phyloP scores from a whole-genome alignment of 2,113 vertebrate genomes.

The Ptilorrhoa leucosticta region DNA sequence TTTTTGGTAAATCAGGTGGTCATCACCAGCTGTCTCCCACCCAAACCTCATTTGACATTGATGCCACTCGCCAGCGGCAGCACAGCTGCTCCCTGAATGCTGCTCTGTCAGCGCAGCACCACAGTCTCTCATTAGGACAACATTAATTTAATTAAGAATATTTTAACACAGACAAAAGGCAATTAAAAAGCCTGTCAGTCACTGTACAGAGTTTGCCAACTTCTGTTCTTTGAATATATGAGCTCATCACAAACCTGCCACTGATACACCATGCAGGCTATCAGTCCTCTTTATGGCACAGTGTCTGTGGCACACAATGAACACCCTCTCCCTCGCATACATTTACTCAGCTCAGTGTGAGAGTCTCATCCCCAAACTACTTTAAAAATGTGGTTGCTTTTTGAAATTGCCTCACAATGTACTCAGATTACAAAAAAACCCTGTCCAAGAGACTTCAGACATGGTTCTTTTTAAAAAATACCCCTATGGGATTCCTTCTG shows the following conservation, averaged over 20 bases:
- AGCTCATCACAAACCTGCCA: background rate
- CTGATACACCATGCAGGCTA: background rate
- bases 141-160: background rate
- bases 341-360: background rate
- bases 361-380: background rate
- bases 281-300: background rate
- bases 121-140: background rate
- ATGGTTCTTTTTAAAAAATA: background rate
- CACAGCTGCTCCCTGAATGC: fast-evolving
- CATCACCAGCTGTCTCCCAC: background rate
- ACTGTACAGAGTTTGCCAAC: background rate
- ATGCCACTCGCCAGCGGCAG: background rate
- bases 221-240: background rate
- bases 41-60: background rate
- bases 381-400: background rate
- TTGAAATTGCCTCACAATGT: background rate
- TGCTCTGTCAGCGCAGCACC: background rate
- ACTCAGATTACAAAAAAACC: background rate
- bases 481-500: background rate
- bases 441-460: background rate
- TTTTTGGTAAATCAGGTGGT: background rate
- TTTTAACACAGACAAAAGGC: background rate
- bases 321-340: background rate
- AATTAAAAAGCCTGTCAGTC: background rate
- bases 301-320: background rate